Conservation (phyloP, 2,113 vertebrate species). For the Hyaena hyaena region DNA sequence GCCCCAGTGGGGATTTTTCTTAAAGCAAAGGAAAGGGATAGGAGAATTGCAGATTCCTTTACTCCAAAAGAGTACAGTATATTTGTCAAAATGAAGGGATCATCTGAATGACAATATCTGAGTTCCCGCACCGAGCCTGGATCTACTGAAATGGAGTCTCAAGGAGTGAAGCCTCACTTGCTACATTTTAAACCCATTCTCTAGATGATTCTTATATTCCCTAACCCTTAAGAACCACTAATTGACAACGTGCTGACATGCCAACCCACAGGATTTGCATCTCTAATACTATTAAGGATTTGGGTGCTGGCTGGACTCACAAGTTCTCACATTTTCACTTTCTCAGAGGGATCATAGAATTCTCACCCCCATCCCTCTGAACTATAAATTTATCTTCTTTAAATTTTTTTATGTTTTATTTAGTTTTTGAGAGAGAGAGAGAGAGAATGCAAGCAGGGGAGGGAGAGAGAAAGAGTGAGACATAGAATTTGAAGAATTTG, state of each 20-base stretch:
- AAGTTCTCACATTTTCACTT: neutral
- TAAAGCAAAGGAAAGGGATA: neutral
- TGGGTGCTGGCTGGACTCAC: neutral
- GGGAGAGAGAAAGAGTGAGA: too few relatives aligned
- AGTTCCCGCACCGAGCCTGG: neutral
- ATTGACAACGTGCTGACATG: neutral
- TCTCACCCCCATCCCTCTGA: neutral
- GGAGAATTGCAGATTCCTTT: neutral
- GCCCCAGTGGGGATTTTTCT: neutral
- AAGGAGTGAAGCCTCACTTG: neutral
- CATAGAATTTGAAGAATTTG: too few relatives aligned
- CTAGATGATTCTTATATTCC: neutral
- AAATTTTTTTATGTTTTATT: neutral
- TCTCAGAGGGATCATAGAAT: neutral
- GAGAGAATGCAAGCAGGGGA: too few relatives aligned
- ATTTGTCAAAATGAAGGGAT: conserved; percentile 8
- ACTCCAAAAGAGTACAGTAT: neutral
- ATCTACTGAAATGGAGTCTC: neutral
- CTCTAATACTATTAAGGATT: neutral
- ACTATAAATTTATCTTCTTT: neutral
- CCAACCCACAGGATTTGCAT: neutral
- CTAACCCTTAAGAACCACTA: neutral
- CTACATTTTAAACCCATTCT: neutral
- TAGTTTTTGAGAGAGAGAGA: too few relatives aligned
- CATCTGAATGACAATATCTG: neutral